These are phyloP conservation scores for Macaria notata DNA, from an alignment of 2,888 invertebrate species.

Conservation along the genomic window DNA sequence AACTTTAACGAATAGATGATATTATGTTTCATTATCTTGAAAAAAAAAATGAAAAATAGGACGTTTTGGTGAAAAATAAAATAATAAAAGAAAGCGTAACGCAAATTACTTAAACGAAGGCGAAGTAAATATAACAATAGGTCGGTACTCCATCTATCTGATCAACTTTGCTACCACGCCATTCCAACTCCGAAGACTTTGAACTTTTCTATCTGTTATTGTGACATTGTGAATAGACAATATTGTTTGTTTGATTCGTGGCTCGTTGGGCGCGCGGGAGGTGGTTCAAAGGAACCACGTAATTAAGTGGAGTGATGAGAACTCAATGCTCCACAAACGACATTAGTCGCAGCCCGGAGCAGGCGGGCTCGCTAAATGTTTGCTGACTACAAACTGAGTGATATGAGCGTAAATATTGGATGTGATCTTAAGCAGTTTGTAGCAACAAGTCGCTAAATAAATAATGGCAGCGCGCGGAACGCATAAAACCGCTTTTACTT, in stretches of 20 bases:
- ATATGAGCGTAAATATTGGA: constrained; percentile 23
- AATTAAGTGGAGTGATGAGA: constrained; percentile 53
- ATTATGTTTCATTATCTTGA: too few species aligned
- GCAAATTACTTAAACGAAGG: too few species aligned
- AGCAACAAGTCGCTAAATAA: constrained; percentile 23
- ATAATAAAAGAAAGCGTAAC: too few species aligned
- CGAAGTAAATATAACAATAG: too few species aligned
- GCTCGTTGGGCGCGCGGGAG: constrained; percentile 19
- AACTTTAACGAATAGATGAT: too few species aligned
- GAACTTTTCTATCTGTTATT: too few species aligned
- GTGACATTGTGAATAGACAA: constrained; percentile 30
- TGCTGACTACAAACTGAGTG: constrained; percentile 33
- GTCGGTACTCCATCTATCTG: too few species aligned
- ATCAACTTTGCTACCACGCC: too few species aligned
- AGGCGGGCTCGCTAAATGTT: constrained; percentile 39
- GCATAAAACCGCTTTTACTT: constrained; percentile 17
- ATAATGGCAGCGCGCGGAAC: constrained; percentile 11
- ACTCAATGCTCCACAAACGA: constrained; percentile 51
- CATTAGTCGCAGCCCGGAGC: constrained; percentile 50
- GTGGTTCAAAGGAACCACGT: constrained; percentile 51
- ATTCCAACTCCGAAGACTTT: too few species aligned
- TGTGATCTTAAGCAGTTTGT: constrained; percentile 20
- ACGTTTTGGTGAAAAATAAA: too few species aligned
- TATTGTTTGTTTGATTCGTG: constrained; percentile 41
- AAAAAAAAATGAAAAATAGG: too few species aligned